These are phyloP conservation scores for Tortrix viridana DNA, from an alignment of 2,888 invertebrate genomes.

Conservation along the genomic window DNA sequence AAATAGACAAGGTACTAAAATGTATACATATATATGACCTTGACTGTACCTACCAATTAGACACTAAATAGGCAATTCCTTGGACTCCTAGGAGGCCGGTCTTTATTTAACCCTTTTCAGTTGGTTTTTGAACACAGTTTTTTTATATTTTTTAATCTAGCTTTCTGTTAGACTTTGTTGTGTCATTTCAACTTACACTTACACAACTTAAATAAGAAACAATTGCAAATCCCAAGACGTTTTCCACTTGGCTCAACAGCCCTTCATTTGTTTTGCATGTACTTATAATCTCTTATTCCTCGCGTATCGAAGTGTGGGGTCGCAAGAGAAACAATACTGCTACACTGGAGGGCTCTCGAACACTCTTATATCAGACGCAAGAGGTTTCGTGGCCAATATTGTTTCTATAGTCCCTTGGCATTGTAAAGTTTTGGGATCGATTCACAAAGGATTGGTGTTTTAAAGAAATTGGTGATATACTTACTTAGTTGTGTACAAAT, in stretches of 20 bases:
- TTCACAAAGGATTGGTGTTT: neutral
- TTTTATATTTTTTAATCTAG: no score
- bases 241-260: conserved; percentile 10
- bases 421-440: neutral
- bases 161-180: no score
- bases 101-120: no score
- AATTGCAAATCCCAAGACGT: conserved; percentile 23
- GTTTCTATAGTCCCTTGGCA: conserved; percentile 4
- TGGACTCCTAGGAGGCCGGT: no score
- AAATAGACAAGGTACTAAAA: no score
- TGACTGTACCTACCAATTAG: no score
- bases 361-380: conserved; percentile 12
- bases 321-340: conserved; percentile 67
- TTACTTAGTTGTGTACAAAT: no score
- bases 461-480: no score
- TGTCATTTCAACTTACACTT: neutral
- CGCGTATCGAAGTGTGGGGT: conserved; percentile 42
- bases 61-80: no score
- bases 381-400: conserved; percentile 18
- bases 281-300: conserved; percentile 1
- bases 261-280: conserved; percentile 24
- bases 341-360: conserved; percentile 33
- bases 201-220: conserved; percentile 5
- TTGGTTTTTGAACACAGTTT: no score
- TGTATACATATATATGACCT: no score